These are phyloP conservation scores for Blera fallax DNA, from an alignment of 2,888 invertebrate species.

Conservation along the genomic window DNA sequence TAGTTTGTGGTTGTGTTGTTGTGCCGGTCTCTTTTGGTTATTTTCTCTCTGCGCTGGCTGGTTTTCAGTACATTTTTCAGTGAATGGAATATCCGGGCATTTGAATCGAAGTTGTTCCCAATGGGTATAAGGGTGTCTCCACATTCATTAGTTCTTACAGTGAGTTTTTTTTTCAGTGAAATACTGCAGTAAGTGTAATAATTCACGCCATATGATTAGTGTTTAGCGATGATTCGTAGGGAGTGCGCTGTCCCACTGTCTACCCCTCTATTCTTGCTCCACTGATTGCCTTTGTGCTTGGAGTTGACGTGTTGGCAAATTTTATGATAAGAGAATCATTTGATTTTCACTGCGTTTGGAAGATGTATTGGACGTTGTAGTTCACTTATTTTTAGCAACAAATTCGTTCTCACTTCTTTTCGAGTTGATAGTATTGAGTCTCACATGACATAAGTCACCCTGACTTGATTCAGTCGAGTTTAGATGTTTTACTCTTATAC, in stretches of 20 bases:
- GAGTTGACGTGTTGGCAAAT: slow-evolving; percentile 68
- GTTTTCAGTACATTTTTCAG: not conserved
- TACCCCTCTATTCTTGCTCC: slow-evolving; percentile 33
- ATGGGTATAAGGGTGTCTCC: not conserved
- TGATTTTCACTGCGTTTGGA: not conserved
- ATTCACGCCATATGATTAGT: slow-evolving; percentile 34
- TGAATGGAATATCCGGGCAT: slow-evolving; percentile 20
- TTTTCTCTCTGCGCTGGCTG: slow-evolving; percentile 31
- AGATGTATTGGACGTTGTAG: not conserved
- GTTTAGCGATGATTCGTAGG: slow-evolving; percentile 43
- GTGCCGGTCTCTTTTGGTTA: slow-evolving; percentile 56
- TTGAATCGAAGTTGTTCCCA: slow-evolving; percentile 21
- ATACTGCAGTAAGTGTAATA: slow-evolving; percentile 21
- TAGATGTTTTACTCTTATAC: not conserved
- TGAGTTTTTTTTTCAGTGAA: not conserved
- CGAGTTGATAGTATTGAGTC: not conserved
- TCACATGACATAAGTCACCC: not conserved
- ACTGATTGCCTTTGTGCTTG: slow-evolving; percentile 45
- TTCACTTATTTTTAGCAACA: slow-evolving; percentile 6
- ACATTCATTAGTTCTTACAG: slow-evolving; percentile 2
- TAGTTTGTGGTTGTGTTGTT: slow-evolving; percentile 37
- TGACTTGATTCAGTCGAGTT: not conserved
- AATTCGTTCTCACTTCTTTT: not conserved
- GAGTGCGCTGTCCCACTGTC: slow-evolving; percentile 34
- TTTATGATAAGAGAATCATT: slow-evolving; percentile 57